Conservation (phyloP, 2,888 invertebrate genomes). For the Spilarctia lutea region DNA sequence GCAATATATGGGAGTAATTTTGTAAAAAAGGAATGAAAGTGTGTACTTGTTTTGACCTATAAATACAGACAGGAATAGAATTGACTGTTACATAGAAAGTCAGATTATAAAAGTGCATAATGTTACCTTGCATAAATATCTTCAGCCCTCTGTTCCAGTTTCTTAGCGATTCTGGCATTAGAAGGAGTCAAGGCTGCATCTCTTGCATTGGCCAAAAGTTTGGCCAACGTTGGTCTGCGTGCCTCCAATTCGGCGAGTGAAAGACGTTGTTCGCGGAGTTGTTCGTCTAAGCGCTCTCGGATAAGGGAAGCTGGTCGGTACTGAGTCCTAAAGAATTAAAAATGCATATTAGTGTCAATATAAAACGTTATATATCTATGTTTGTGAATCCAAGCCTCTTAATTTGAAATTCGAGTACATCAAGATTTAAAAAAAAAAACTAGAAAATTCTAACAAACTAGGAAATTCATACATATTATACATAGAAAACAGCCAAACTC, state of each 20-base stretch:
- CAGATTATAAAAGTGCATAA: too few species aligned
- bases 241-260: conserved; percentile 94
- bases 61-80: too few species aligned
- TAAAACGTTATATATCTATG: too few species aligned
- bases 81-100: too few species aligned
- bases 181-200: conserved; percentile 93
- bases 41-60: too few species aligned
- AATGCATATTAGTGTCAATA: not conserved
- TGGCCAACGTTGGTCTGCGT: conserved; percentile 94
- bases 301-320: conserved; percentile 95
- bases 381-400: not conserved
- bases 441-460: too few species aligned
- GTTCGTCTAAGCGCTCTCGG: conserved; percentile 95
- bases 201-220: conserved; percentile 92
- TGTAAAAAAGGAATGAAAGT: too few species aligned
- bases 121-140: conserved; percentile 90
- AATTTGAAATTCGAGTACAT: too few species aligned
- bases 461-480: too few species aligned
- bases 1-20: too few species aligned
- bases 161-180: conserved; percentile 95
- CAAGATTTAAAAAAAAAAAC: too few species aligned
- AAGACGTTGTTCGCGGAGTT: conserved; percentile 94
- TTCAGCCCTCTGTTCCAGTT: conserved; percentile 95
- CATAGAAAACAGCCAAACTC: too few species aligned
- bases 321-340: conserved; percentile 80